phyloP scores from a whole-genome alignment of 2,888 invertebrate genomes.

The Noctua janthina region DNA sequence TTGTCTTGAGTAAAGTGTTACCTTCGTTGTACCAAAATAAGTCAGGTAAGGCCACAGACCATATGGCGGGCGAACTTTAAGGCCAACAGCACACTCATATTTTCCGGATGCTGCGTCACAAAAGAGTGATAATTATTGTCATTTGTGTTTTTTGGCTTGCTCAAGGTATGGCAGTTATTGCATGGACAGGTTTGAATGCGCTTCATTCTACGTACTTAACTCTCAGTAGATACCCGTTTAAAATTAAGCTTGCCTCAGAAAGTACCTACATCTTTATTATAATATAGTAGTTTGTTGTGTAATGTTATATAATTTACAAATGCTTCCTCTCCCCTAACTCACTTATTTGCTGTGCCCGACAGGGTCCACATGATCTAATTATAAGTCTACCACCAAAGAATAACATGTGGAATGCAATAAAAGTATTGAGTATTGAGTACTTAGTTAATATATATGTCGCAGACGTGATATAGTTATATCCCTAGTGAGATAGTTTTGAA shows the following conservation, averaged over 20 bases:
- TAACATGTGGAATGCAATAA: no score
- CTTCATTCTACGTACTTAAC: background rate
- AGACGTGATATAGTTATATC: no score
- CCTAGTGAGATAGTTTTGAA: no score
- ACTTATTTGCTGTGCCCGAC: no score
- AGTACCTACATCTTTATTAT: no score
- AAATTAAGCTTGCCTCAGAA: no score
- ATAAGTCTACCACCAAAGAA: no score
- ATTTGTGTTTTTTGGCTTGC: background rate
- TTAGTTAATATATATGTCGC: background rate
- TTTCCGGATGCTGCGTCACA: constrained; percentile 27
- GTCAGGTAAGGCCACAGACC: constrained; percentile 49
- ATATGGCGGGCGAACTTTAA: constrained; percentile 45
- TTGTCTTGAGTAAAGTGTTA: constrained; percentile 7
- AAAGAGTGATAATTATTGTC: background rate
- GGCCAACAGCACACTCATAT: constrained; percentile 16
- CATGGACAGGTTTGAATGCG: background rate
- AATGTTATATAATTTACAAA: no score
- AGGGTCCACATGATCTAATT: no score
- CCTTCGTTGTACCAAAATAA: constrained; percentile 48
- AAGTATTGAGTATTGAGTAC: background rate
- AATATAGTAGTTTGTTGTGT: no score
- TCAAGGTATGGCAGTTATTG: background rate
- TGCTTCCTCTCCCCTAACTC: no score
- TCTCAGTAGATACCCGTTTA: no score